These are phyloP conservation scores for Orthosia gracilis DNA, from an alignment of 2,888 invertebrate species.

Conservation along the genomic window DNA sequence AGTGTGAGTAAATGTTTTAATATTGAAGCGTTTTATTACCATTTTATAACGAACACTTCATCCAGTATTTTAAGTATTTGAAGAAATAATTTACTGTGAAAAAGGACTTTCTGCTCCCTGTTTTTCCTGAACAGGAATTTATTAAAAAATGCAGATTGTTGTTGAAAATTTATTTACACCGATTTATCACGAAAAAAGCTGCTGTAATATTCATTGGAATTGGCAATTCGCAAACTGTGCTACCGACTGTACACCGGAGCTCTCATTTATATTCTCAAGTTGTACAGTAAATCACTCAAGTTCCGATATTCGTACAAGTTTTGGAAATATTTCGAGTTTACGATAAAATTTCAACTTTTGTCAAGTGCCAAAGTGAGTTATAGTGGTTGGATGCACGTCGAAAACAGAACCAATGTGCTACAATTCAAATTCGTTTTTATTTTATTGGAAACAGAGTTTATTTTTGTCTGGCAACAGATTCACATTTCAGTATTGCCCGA, in stretches of 20 bases:
- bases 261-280: slow-evolving; percentile 75
- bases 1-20: no score
- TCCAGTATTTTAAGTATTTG: background rate
- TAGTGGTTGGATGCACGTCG: slow-evolving; percentile 71
- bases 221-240: slow-evolving; percentile 61
- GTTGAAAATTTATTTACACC: slow-evolving; percentile 35
- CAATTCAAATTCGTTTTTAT: slow-evolving; percentile 48
- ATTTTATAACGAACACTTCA: no score
- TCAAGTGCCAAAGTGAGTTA: slow-evolving; percentile 80
- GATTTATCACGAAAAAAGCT: slow-evolving; percentile 56
- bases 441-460: slow-evolving; percentile 26
- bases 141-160: slow-evolving; percentile 38
- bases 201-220: slow-evolving; percentile 59
- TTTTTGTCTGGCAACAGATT: slow-evolving; percentile 39
- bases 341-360: slow-evolving; percentile 84
- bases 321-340: slow-evolving; percentile 79
- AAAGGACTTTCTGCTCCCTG: background rate
- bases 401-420: slow-evolving; percentile 56
- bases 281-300: slow-evolving; percentile 80
- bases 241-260: slow-evolving; percentile 57
- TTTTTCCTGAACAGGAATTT: background rate
- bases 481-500: slow-evolving; percentile 57
- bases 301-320: slow-evolving; percentile 74
- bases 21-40: no score
- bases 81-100: background rate